Evolutionary conservation across 2,888 invertebrate genomes (phyloP), one percentile per base, ranked within the genome.

Genomic region (Thecophora atra): DNA sequence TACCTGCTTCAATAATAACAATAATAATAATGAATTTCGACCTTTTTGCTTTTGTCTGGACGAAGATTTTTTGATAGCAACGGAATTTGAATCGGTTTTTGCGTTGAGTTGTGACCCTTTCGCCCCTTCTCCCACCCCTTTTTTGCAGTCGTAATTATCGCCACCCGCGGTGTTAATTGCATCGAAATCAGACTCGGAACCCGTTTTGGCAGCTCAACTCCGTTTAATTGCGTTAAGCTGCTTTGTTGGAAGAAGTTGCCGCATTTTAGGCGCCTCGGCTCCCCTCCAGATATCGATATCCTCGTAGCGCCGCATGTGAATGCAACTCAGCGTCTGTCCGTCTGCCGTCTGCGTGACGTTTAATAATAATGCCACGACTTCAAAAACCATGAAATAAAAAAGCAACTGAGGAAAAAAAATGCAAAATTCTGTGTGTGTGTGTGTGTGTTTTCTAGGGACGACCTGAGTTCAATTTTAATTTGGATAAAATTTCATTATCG

Each of bases 171-270:
- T 63, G 3, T 21, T 37, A 37, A 37, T 56, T 56, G 21, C 21
- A 24, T 13, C 21, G 17, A 21, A 56, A 19, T 24, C 21, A 11
- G 26, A 56, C 56, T 24, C 56, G 8, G 19, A 56, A 15, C 21
- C 15, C 21, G 21, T 56, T 56, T 13, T 15, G 3, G 13, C 6
- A 60, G 15, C 4, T 44, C 8, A 21, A 19, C 21, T 26, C 28
- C 60, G 15, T 56, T 42, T 68, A 68, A 68, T 68, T 68, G 26
- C 58, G 58, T 68, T 68, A 68, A 58, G 24, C n/a, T 37, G 17
- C 44, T 58, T 58, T 68, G 54, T 68, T 47, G 24, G 30, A 42
- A 60, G 30, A 21, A 42, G 51, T 52, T 11, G 47, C 63, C 8
- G 21, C 70, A 51, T 62, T 21, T 62, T 0, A 42, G 58, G 70